phyloP scores from a whole-genome alignment of 2,797 vertebrate species.

The Esox masquinongy region DNA sequence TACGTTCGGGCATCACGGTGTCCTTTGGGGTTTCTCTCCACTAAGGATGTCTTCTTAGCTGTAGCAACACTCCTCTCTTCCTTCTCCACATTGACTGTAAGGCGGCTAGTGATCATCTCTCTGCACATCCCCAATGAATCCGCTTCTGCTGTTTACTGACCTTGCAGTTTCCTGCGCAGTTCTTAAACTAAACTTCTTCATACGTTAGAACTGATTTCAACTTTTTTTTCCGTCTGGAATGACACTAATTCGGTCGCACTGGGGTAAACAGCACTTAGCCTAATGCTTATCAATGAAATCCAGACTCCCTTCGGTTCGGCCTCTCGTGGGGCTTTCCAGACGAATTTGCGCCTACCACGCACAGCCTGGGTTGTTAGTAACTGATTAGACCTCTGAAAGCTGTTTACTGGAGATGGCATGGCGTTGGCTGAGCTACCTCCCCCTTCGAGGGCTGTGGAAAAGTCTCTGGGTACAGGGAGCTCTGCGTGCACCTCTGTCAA shows the following conservation, averaged over 20 bases:
- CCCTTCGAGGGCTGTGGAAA: conserved; percentile 40
- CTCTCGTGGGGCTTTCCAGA: conserved; percentile 15
- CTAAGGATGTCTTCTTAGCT: not conserved
- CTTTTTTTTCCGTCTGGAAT: conserved; percentile 3
- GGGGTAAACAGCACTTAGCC: conserved; percentile 48
- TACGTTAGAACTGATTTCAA: not conserved
- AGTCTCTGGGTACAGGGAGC: conserved; percentile 60
- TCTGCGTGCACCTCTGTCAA: conserved; percentile 58
- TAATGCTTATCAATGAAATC: conserved; percentile 41
- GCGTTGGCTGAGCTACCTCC: conserved; percentile 46
- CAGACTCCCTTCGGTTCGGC: conserved; percentile 24
- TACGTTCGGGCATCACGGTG: no score
- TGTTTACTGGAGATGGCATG: conserved; percentile 43
- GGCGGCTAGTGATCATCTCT: not conserved
- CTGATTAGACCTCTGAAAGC: conserved; percentile 39
- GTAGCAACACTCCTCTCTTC: not conserved
- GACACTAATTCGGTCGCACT: conserved; percentile 28
- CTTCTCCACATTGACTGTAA: not conserved
- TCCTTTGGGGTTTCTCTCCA: not conserved
- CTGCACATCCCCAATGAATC: not conserved
- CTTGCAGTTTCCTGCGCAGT: conserved; percentile 15
- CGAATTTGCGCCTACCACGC: not conserved
- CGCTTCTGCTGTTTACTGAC: conserved; percentile 12
- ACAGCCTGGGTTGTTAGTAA: conserved; percentile 26
- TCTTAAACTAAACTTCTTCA: conserved; percentile 26